These are phyloP conservation scores for Lycophotia porphyrea DNA, from an alignment of 2,888 invertebrate species.

Conservation along the genomic window DNA sequence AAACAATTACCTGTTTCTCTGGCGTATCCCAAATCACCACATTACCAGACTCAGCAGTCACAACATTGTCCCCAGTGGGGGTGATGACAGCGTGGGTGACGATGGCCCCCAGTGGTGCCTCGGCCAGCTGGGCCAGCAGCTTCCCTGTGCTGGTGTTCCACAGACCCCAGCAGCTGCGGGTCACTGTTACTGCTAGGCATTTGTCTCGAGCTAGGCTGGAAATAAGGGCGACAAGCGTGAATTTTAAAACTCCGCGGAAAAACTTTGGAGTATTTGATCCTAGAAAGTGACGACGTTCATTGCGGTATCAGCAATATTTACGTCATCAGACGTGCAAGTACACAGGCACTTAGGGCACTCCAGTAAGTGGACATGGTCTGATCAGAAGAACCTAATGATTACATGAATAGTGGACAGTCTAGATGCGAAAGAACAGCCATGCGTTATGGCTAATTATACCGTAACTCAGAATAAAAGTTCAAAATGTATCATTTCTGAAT, in stretches of 20 bases:
- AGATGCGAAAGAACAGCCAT: not conserved
- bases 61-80: slow-evolving; percentile 95
- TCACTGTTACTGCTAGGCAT: slow-evolving; percentile 97
- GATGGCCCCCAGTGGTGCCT: slow-evolving; percentile 97
- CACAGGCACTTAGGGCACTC: not conserved
- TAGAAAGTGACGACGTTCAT: not conserved
- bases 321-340: not conserved
- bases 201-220: slow-evolving; percentile 94
- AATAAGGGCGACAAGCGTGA: not conserved
- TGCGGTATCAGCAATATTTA: not conserved
- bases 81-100: slow-evolving; percentile 98
- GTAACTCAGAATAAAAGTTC: not conserved
- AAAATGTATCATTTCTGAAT: not conserved
- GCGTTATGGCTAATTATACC: not conserved
- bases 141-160: slow-evolving; percentile 97
- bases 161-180: slow-evolving; percentile 98
- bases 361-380: not conserved
- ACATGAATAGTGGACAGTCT: not conserved
- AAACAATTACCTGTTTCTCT: slow-evolving; percentile 79
- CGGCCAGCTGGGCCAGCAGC: slow-evolving; percentile 96
- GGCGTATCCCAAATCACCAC: slow-evolving; percentile 95
- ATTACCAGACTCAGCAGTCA: slow-evolving; percentile 98
- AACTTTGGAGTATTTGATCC: not conserved
- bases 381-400: not conserved
- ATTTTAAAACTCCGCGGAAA: not conserved